Evolutionary conservation across 37 sponge, comb jelly and placozoan genomes (phyloP).

Genomic region (Aphrocallistes beatrix): DNA sequence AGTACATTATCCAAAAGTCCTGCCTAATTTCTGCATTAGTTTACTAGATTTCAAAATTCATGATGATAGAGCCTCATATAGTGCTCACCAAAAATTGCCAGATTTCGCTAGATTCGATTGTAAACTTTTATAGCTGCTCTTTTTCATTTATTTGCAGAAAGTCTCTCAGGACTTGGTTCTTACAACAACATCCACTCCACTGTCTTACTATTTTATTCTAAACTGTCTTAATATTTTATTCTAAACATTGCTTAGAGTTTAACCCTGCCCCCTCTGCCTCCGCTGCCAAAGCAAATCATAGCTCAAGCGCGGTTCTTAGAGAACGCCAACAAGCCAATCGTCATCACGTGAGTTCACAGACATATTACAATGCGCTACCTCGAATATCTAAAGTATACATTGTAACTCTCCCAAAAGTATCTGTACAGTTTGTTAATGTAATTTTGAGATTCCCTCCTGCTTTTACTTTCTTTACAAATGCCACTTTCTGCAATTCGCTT

Average conservation of each 20-base stretch:
- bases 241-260: neutral
- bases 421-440: conserved; percentile 43
- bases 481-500: conserved; percentile 11
- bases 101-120: too few relatives aligned
- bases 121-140: too few relatives aligned
- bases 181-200: too few relatives aligned
- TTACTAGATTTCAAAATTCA: too few relatives aligned
- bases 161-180: too few relatives aligned
- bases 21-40: too few relatives aligned
- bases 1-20: too few relatives aligned
- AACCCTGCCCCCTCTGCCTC: neutral
- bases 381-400: conserved; percentile 52
- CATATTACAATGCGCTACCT: conserved; percentile 26
- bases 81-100: too few relatives aligned
- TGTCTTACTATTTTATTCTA: too few relatives aligned
- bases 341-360: conserved; percentile 12
- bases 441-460: conserved; percentile 32
- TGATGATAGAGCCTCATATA: too few relatives aligned
- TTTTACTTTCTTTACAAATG: neutral
- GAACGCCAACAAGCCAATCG: neutral
- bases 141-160: too few relatives aligned
- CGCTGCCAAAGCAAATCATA: neutral
- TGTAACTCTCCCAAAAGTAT: conserved; percentile 79
- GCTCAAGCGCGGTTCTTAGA: neutral
- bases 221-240: too few relatives aligned